Percentiles rank a stretch among this genome's conserved stretches.
These are phyloP conservation scores for Merluccius polli DNA, from an alignment of 2,797 vertebrate species.

Conservation along the genomic window DNA sequence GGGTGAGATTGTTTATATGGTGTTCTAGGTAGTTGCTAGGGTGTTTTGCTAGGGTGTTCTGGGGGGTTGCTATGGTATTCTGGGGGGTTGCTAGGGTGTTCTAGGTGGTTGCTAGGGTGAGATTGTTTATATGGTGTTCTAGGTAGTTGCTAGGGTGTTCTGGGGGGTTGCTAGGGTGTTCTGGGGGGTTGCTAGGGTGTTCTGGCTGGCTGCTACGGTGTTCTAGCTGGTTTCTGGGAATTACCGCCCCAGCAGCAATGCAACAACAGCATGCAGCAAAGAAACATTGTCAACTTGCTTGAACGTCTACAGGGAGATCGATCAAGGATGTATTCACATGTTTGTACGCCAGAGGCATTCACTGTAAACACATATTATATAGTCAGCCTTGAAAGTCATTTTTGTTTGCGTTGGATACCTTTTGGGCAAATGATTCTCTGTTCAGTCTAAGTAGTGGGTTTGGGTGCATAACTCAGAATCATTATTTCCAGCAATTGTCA, in stretches of 20 bases:
- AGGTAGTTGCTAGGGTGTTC: no score
- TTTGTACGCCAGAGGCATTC: background rate
- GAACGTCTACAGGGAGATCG: background rate
- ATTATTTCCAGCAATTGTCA: slow-evolving; percentile 47
- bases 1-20: no score
- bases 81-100: no score
- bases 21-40: no score
- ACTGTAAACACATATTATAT: background rate
- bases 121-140: no score
- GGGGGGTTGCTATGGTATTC: no score
- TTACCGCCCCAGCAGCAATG: background rate
- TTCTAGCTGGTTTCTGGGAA: no score
- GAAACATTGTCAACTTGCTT: background rate
- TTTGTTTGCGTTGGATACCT: background rate
- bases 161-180: no score
- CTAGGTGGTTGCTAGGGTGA: no score
- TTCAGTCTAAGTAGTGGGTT: background rate
- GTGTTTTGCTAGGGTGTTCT: no score
- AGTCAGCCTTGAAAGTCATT: background rate
- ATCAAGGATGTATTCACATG: background rate
- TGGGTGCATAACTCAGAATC: slow-evolving; percentile 30
- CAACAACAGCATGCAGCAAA: background rate
- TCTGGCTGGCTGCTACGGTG: no score
- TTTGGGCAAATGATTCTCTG: background rate
- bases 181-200: no score